Percentiles rank a stretch among this genome's conserved stretches.
Evolutionary conservation across 2,113 vertebrate species (phyloP).

Genomic region (Corythoichthys haematopterus): DNA sequence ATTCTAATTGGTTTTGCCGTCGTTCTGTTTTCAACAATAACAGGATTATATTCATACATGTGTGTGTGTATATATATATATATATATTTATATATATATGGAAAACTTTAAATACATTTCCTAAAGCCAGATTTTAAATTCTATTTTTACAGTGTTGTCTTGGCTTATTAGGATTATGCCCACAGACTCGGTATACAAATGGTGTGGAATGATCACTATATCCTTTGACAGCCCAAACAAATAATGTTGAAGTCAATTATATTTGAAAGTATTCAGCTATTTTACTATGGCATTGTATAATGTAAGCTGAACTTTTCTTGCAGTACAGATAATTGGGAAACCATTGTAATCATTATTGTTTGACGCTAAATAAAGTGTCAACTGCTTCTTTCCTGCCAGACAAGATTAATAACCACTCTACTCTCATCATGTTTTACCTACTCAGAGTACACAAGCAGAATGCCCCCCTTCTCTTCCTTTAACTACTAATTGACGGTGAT

Average conservation of each 20-base stretch:
- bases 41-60: background rate
- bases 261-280: background rate
- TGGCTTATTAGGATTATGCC: background rate
- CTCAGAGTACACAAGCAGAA: background rate
- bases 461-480: slow-evolving; percentile 16
- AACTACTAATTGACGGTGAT: slow-evolving; percentile 71
- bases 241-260: background rate
- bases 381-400: slow-evolving; percentile 21
- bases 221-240: background rate
- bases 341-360: background rate
- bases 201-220: background rate
- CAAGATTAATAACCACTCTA: slow-evolving; percentile 1
- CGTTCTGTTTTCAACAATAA: background rate
- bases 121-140: background rate
- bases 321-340: background rate
- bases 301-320: background rate
- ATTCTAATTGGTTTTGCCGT: background rate
- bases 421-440: background rate
- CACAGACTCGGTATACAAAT: background rate
- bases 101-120: too few species aligned
- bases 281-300: background rate
- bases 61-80: too few species aligned
- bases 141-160: background rate
- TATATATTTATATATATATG: too few species aligned
- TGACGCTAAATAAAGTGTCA: background rate